phyloP scores from a whole-genome alignment of 2,113 vertebrate genomes.

The Amazona guildingii region DNA sequence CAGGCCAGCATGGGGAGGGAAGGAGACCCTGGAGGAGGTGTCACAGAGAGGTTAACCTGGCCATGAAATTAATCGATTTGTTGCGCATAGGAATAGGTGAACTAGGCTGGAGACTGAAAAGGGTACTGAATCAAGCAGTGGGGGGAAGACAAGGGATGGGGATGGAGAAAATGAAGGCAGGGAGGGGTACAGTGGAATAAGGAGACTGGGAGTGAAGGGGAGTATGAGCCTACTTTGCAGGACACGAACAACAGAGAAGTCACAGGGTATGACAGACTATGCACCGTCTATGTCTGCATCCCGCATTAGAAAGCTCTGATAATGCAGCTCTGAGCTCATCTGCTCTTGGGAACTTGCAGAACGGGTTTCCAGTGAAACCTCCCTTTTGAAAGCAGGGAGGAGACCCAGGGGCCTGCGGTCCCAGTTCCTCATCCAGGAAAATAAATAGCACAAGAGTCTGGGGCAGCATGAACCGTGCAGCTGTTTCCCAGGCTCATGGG shows the following conservation, averaged over 20 bases:
- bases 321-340: neutral
- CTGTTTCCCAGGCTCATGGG: neutral
- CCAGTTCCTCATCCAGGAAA: neutral
- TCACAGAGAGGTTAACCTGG: neutral
- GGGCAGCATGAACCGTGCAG: fast-evolving
- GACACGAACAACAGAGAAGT: neutral
- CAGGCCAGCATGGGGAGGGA: neutral
- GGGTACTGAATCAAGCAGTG: neutral
- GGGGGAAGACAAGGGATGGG: neutral
- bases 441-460: neutral
- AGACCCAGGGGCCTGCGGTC: neutral
- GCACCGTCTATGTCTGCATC: fast-evolving
- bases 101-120: neutral
- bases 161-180: neutral
- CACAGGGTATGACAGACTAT: fast-evolving
- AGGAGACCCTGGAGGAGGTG: neutral
- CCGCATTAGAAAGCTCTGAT: neutral
- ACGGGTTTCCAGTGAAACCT: conserved; percentile 43
- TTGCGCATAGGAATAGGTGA: neutral
- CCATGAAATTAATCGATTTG: fast-evolving
- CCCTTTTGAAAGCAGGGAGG: neutral
- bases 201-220: neutral
- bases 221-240: neutral
- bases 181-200: neutral
- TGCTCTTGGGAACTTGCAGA: neutral